Base-by-base conservation (phyloP, 2,113 vertebrate genomes). In the Upupa epops region DNA sequence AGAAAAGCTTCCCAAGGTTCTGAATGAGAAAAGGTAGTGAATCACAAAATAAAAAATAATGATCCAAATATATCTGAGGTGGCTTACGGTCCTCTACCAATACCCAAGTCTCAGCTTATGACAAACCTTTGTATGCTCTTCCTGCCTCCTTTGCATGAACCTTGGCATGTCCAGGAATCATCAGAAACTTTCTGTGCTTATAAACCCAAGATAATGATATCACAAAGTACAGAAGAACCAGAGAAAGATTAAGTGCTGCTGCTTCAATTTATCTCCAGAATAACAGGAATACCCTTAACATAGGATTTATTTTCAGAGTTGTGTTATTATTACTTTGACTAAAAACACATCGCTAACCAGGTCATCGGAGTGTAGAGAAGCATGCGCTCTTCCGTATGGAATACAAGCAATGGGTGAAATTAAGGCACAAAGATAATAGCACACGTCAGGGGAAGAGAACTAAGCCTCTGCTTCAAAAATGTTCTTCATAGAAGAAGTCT, bases 401-500 rank as follows among this genome's bases (percentile, higher is more conserved):
- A 49, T 77, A 59, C 78, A 84, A 94, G 66, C 66, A 86, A 75
- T 83, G 85, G 75, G 78, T 85, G 89, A 96, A 95, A 95, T 95
- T 95, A 94, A 96, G 88, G 64, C 5, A 2, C 52, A 77, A 83
- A 91, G 81, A 89, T 92, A 89, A 88, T 70, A 93, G 55, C 56
- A 37, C 75, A 77, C 75, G 91, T 88, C 88, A 89, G 88, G 92
- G 48, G 56, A 88, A 88, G 29, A 94, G 93, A 94, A 89, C 89
- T 94, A 83, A 95, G 92, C 71, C 92, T 94, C 73, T 86, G 42
- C 90, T 96, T 96, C 93, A 94, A 83, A 96, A 94, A 85, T 37
- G 20, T 64, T 76, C 60, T 91, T 91, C 87, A 89, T 59, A 94
- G 85, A 95, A 86, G 13, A 9, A 42, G 37, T 83, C 93, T 92